phyloP scores from a whole-genome alignment of 30 jellyfish, hydroid and myxozoan genomes.

The Euphysa ruthae region DNA sequence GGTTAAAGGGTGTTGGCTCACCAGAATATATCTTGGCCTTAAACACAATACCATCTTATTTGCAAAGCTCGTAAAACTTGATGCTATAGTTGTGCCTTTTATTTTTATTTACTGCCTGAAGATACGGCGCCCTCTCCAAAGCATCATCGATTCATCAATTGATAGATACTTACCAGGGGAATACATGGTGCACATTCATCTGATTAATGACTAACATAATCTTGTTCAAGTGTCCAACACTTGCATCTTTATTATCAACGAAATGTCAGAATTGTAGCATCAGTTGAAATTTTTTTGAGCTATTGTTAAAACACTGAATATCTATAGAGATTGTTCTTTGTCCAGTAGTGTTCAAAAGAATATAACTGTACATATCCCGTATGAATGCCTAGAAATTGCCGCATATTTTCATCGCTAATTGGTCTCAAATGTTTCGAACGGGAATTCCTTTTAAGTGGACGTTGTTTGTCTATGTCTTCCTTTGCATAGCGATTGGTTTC shows the following conservation, averaged over 20 bases:
- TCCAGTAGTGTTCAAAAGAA: too few relatives aligned
- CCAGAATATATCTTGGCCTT: constrained; percentile 10
- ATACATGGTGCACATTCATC: constrained; percentile 3
- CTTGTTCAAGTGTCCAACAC: constrained; percentile 21
- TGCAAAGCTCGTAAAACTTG: constrained; percentile 24
- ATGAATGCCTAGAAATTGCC: too few relatives aligned
- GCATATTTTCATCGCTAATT: too few relatives aligned
- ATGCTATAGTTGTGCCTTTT: constrained; percentile 25
- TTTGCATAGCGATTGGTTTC: too few relatives aligned
- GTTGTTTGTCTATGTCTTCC: too few relatives aligned
- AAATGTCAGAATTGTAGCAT: constrained; percentile 20
- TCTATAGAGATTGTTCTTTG: too few relatives aligned
- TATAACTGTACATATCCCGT: too few relatives aligned
- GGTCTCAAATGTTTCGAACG: too few relatives aligned
- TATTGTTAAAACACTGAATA: too few relatives aligned
- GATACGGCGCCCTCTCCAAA: constrained; percentile 22
- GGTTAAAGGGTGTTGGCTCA: constrained; percentile 7
- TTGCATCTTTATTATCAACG: too few relatives aligned
- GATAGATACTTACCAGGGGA: not conserved
- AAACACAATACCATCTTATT: constrained; percentile 5
- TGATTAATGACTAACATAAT: constrained; percentile 7
- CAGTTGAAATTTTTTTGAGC: too few relatives aligned
- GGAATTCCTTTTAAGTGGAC: too few relatives aligned
- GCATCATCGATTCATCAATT: constrained; percentile 30
- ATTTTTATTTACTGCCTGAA: constrained; percentile 28